Evolutionary conservation across 1,140 invertebrate species (phyloP).

Genomic region (Conus betulinus): DNA sequence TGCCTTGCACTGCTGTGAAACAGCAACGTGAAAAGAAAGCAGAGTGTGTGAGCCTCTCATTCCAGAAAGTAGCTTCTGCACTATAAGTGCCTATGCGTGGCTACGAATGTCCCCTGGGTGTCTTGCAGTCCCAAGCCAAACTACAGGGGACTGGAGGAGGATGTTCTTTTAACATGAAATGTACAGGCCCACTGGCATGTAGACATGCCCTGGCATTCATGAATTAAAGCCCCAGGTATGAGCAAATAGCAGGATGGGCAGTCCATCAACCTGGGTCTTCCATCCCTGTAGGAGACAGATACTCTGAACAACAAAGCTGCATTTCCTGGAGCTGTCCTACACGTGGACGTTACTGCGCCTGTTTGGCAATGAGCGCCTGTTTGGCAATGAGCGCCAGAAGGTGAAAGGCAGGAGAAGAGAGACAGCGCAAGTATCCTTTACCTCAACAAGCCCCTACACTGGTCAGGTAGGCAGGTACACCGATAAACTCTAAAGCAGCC

Average conservation of each 20-base stretch:
- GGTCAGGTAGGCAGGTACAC: no score
- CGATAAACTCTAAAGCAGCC: no score
- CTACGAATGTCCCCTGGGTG: constrained; percentile 28
- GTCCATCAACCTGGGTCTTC: no score
- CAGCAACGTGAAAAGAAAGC: neutral
- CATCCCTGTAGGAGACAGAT: no score
- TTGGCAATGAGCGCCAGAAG: no score
- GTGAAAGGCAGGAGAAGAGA: no score
- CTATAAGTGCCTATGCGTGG: constrained; percentile 31
- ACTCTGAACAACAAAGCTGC: no score
- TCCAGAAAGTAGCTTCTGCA: constrained; percentile 36
- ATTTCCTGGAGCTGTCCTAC: no score
- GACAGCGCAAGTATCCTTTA: no score
- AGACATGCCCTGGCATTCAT: neutral
- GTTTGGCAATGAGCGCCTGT: no score
- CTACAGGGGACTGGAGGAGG: constrained; percentile 13
- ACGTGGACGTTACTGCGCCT: no score
- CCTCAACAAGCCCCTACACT: no score
- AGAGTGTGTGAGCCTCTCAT: neutral
- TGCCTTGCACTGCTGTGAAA: constrained; percentile 12
- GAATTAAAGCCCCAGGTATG: neutral
- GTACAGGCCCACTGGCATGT: neutral
- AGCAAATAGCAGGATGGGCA: neutral
- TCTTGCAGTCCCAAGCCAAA: constrained; percentile 14
- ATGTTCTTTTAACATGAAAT: neutral